These are phyloP conservation scores for Calameuta pallipes DNA, from an alignment of 2,888 invertebrate species.

Conservation along the genomic window DNA sequence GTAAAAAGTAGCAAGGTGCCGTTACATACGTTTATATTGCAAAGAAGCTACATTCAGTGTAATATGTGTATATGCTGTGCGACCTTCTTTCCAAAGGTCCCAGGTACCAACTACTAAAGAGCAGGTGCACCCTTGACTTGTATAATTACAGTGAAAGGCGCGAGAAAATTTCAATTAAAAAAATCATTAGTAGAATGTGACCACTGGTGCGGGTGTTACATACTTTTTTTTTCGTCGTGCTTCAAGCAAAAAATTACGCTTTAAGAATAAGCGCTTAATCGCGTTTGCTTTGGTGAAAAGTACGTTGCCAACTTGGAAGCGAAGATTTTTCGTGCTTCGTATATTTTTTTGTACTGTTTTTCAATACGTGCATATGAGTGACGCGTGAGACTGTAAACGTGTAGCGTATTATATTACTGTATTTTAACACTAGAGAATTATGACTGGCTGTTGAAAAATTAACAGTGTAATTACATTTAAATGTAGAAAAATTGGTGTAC, in stretches of 20 bases:
- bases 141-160: slow-evolving; percentile 15
- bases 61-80: not conserved
- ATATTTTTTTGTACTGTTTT: not conserved
- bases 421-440: not conserved
- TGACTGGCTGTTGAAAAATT: not conserved
- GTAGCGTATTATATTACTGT: not conserved
- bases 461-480: not conserved
- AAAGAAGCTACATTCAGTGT: not conserved
- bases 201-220: not conserved
- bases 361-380: not conserved
- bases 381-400: too few species aligned
- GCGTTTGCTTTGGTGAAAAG: not conserved
- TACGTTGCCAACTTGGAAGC: not conserved
- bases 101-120: not conserved
- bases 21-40: not conserved
- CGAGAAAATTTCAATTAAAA: slow-evolving; percentile 25
- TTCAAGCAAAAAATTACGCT: not conserved
- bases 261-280: not conserved
- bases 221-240: not conserved
- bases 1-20: not conserved
- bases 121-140: slow-evolving; percentile 15
- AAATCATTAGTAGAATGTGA: slow-evolving; percentile 7
- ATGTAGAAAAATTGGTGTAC: not conserved
- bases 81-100: not conserved
- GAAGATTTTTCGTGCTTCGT: not conserved